Percentiles rank a stretch among this genome's conserved stretches.
phyloP scores from a whole-genome alignment of 2,888 invertebrate species.

The Parnassius orleans region DNA sequence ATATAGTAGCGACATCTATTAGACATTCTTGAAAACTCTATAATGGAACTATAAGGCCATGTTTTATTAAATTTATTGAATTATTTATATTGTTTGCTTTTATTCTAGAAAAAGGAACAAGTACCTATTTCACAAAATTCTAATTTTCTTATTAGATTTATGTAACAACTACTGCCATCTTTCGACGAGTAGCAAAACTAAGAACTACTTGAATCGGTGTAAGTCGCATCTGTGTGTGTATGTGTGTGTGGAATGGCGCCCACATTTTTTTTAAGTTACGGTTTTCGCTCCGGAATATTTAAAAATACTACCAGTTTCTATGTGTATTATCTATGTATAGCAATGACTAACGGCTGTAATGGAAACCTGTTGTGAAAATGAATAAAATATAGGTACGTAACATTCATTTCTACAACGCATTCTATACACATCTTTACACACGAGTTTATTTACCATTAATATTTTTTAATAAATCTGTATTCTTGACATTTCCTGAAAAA shows the following conservation, averaged over 20 bases:
- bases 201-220: conserved; percentile 34
- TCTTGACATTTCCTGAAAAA: no score
- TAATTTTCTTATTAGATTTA: conserved; percentile 5
- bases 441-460: no score
- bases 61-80: no score
- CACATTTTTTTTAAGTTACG: conserved; percentile 44
- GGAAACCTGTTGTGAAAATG: conserved; percentile 10
- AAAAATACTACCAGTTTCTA: conserved; percentile 3
- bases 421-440: no score
- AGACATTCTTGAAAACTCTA: not conserved
- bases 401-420: no score
- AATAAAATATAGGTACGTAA: not conserved
- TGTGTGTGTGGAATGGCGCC: conserved; percentile 58
- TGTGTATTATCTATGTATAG: not conserved
- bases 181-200: conserved; percentile 28
- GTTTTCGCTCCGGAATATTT: conserved; percentile 28
- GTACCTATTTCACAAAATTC: not conserved
- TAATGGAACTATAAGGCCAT: no score
- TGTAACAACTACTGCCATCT: conserved; percentile 30
- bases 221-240: conserved; percentile 31
- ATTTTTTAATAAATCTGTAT: no score
- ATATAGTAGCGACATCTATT: conserved; percentile 52
- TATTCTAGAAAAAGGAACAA: not conserved
- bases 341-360: conserved; percentile 6
- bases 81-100: no score